Percentiles rank a stretch among this genome's conserved stretches.
These are phyloP conservation scores for Diabrotica balteata DNA, from an alignment of 2,888 invertebrate genomes.

Conservation along the genomic window DNA sequence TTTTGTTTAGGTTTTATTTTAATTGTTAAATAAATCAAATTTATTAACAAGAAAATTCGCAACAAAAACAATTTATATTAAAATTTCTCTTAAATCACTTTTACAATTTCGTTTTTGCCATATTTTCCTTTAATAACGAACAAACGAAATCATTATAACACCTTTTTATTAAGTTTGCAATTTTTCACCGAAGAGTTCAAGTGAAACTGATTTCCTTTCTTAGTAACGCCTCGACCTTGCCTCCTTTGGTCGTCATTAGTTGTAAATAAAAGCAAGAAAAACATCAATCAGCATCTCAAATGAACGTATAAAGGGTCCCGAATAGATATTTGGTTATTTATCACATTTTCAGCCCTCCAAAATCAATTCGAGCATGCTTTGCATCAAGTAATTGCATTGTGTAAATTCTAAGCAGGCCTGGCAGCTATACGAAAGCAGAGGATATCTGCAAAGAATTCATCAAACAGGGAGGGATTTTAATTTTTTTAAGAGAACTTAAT, in stretches of 20 bases:
- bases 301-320: constrained; percentile 22
- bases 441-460: constrained; percentile 15
- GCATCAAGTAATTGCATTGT: constrained; percentile 50
- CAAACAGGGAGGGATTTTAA: constrained; percentile 13
- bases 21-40: no score
- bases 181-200: neutral
- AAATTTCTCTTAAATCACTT: no score
- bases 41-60: no score
- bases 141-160: no score
- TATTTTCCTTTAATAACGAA: no score
- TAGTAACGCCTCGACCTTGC: neutral
- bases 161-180: no score
- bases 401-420: constrained; percentile 50
- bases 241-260: constrained; percentile 11
- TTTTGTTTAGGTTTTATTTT: no score
- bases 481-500: neutral
- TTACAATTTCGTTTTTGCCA: no score
- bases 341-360: constrained; percentile 33
- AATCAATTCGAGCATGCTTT: constrained; percentile 41
- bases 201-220: constrained; percentile 1
- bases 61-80: no score
- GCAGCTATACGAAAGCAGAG: constrained; percentile 32
- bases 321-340: constrained; percentile 38
- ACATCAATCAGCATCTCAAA: constrained; percentile 29
- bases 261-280: constrained; percentile 22